A percentile compares a stretch with the other conserved stretches of the same genome.
phyloP scores from a whole-genome alignment of 1,140 invertebrate genomes.

The Pinna nobilis region DNA sequence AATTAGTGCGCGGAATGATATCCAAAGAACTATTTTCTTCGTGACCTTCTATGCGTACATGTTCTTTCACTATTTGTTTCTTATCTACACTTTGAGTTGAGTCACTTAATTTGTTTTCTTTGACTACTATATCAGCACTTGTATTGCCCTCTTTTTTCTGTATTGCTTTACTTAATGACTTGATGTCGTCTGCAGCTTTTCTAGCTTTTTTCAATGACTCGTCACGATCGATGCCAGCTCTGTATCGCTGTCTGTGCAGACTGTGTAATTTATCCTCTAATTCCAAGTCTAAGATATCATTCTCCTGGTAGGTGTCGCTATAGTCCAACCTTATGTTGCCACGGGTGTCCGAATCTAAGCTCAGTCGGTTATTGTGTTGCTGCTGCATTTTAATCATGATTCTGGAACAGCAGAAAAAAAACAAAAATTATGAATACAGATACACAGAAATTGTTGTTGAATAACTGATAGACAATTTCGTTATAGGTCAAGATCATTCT shows the following conservation, averaged over 20 bases:
- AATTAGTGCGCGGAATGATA: too few species aligned
- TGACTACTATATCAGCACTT: not conserved
- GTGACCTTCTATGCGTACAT: not conserved
- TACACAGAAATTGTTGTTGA: too few species aligned
- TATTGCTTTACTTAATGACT: conserved; percentile 44
- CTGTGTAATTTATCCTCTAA: conserved; percentile 37
- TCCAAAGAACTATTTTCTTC: not conserved
- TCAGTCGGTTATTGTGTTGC: too few species aligned
- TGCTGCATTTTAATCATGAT: too few species aligned
- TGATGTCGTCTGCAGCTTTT: conserved; percentile 44
- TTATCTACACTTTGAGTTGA: not conserved
- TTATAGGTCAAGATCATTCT: too few species aligned
- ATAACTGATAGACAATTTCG: too few species aligned
- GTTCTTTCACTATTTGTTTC: not conserved
- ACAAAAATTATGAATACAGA: too few species aligned
- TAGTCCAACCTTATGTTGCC: conserved; percentile 42
- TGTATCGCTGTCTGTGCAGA: conserved; percentile 35
- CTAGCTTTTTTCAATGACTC: conserved; percentile 42
- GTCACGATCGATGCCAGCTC: conserved; percentile 37
- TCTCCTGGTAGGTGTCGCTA: conserved; percentile 48
- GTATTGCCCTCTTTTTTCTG: conserved; percentile 36
- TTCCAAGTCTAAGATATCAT: conserved; percentile 35
- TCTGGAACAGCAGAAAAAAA: too few species aligned
- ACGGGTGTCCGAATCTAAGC: too few species aligned
- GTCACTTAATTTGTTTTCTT: conserved; percentile 2